Base-by-base conservation (phyloP, 2,888 invertebrate species). In the Drosophila siamana region DNA sequence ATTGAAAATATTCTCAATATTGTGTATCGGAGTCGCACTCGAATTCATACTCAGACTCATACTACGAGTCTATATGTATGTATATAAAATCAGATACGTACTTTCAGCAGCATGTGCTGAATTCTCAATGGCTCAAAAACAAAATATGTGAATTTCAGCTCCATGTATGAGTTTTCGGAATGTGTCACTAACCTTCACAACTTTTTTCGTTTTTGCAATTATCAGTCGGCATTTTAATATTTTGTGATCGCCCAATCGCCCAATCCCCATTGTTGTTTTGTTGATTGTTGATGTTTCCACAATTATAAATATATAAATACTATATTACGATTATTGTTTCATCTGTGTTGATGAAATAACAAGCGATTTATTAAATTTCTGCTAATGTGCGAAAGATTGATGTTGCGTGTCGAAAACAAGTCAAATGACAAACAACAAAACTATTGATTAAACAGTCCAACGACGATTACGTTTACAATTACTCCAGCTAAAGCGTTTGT, bases 341-440 rank as follows among this genome's bases (percentile, higher is more conserved):
- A 16, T 38, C 16, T 16, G n/a, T 30, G 16, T 16, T 19, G 30
- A 38, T 22, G 11, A n/a, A 44, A 44, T 40, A 65, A 61, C 40
- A 38, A 69, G 38, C 9, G 36, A 24, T 11, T 52, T 41, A 43
- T 19, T 43, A 30, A 30, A 43, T 33, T 40, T 55, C 69, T 83
- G 84, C 64, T 69, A 79, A 82, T 41, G 80, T 72, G 81, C n/a
- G 69, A 81, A 68, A 69, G 40, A 69, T 82, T 54, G 38, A 55
- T 66, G 60, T 82, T 62, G 75, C 81, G 86, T 88, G 88, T 56
- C 48, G 56, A 63, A 70, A 78, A 82, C 62, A 78, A 87, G 52
- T 24, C 24, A 13, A 47, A n/a, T 47, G 56, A 46, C 46, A 55
- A 54, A 38, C 15, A 38, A 15, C 36, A 38, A 54, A 62, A 55